A percentile compares a stretch with the other conserved stretches of the same genome.
Conservation (phyloP, 2,797 vertebrate genomes). For the Poecilia gillii region DNA sequence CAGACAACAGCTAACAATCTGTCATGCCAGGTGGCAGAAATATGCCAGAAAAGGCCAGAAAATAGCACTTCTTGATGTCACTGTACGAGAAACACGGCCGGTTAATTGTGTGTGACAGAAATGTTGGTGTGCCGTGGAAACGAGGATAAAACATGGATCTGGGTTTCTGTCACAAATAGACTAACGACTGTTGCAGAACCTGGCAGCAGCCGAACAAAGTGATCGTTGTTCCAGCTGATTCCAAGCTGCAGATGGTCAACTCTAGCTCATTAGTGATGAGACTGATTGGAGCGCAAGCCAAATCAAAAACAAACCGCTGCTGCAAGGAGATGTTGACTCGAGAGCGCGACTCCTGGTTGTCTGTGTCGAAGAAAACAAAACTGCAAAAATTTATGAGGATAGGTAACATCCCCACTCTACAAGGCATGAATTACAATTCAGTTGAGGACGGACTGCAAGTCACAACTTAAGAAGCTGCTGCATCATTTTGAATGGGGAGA, state of each 20-base stretch:
- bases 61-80: not conserved
- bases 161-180: slow-evolving; percentile 11
- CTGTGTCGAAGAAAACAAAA: slow-evolving; percentile 2
- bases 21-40: not conserved
- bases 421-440: not conserved
- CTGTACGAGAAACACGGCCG: not conserved
- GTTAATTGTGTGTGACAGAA: not conserved
- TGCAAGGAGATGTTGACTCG: not conserved
- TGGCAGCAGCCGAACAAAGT: not conserved
- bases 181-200: slow-evolving; percentile 4
- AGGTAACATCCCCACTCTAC: not conserved
- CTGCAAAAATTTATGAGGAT: not conserved
- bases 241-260: slow-evolving; percentile 30
- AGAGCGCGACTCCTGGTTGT: not conserved
- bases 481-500: too few species aligned
- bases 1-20: not conserved
- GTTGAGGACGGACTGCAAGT: slow-evolving; percentile 4
- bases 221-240: slow-evolving; percentile 25
- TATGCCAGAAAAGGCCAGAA: not conserved
- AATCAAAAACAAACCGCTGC: slow-evolving; percentile 7
- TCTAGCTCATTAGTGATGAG: slow-evolving; percentile 25
- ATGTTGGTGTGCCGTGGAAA: slow-evolving; percentile 1
- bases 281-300: slow-evolving; percentile 12
- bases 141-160: not conserved
- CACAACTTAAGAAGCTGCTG: not conserved